Conservation (phyloP, 1,140 invertebrate genomes). For the Temnothorax curvispinosus region DNA sequence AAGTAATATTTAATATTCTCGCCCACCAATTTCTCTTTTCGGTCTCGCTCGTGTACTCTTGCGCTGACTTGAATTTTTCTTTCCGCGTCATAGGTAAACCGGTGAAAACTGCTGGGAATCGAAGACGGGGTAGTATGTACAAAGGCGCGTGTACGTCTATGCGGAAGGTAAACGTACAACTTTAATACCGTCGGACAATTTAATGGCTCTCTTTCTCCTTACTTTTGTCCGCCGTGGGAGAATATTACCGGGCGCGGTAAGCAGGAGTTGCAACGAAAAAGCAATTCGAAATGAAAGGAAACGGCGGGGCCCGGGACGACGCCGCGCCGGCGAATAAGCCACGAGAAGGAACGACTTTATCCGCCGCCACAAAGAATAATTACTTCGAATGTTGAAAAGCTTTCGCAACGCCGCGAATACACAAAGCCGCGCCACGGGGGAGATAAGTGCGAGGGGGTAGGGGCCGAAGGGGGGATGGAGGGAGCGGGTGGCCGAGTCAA, state of each 20-base stretch:
- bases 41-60: background rate
- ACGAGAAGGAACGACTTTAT: slow-evolving; percentile 52
- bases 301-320: background rate
- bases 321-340: background rate
- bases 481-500: slow-evolving; percentile 8
- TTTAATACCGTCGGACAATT: slow-evolving; percentile 63
- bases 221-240: slow-evolving; percentile 42
- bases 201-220: slow-evolving; percentile 30
- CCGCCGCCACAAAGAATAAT: slow-evolving; percentile 55
- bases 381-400: slow-evolving; percentile 57
- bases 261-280: slow-evolving; percentile 35
- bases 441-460: no score
- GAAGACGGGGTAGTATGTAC: slow-evolving; percentile 12
- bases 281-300: slow-evolving; percentile 59
- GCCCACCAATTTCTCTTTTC: background rate
- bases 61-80: slow-evolving; percentile 52
- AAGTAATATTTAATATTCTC: background rate
- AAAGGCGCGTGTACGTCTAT: slow-evolving; percentile 10
- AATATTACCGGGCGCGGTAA: slow-evolving; percentile 49
- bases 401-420: slow-evolving; percentile 32
- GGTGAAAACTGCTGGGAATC: slow-evolving; percentile 15
- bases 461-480: no score
- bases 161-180: slow-evolving; percentile 50
- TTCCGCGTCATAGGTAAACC: slow-evolving; percentile 27
- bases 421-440: slow-evolving; percentile 15